A percentile compares a stretch with the other conserved stretches of the same genome.
phyloP scores from a whole-genome alignment of 2,888 invertebrate genomes.

The Drosophila paucipuncta region DNA sequence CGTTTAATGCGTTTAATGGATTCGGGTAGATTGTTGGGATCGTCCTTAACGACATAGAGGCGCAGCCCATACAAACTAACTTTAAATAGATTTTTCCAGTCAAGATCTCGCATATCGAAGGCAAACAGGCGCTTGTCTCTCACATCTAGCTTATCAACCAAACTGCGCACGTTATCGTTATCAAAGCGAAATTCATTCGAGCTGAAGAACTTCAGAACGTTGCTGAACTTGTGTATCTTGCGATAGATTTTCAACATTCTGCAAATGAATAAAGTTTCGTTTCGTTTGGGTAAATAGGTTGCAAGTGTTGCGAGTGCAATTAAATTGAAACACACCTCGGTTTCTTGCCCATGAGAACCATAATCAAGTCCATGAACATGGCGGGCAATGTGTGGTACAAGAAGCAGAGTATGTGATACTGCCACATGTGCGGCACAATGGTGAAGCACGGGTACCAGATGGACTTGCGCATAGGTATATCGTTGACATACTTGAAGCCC shows the following conservation, averaged over 20 bases:
- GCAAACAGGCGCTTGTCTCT: constrained; percentile 88
- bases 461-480: constrained; percentile 88
- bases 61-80: constrained; percentile 91
- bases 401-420: constrained; percentile 86
- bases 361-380: constrained; percentile 87
- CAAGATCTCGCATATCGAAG: constrained; percentile 90
- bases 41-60: constrained; percentile 92
- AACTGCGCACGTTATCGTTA: constrained; percentile 87
- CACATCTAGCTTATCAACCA: constrained; percentile 85
- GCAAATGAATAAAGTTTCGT: constrained; percentile 5
- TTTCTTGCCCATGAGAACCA: constrained; percentile 82
- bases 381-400: constrained; percentile 89
- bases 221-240: constrained; percentile 93
- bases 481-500: constrained; percentile 86
- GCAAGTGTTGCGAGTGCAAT: background rate
- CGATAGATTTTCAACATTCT: constrained; percentile 93
- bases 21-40: constrained; percentile 89
- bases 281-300: background rate
- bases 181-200: constrained; percentile 90
- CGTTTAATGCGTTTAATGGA: constrained; percentile 89
- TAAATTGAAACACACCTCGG: constrained; percentile 83
- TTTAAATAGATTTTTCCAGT: constrained; percentile 87
- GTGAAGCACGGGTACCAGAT: constrained; percentile 89
- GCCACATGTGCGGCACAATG: constrained; percentile 86
- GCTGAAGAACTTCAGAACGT: constrained; percentile 92